phyloP scores from a whole-genome alignment of 2,888 invertebrate species.

The Graphium colonna region DNA sequence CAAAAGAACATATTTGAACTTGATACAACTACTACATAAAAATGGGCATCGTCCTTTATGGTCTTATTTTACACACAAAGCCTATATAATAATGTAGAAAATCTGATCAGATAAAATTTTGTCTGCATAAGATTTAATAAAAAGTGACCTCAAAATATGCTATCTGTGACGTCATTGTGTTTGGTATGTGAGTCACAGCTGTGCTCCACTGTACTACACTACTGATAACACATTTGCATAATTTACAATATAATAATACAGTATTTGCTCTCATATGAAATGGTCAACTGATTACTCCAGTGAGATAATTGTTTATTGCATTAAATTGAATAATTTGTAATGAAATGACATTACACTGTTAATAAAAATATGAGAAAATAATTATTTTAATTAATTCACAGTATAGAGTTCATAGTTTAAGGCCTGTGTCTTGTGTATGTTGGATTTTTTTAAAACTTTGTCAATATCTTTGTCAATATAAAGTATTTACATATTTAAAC shows the following conservation, averaged over 20 bases:
- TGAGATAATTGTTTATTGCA: conserved; percentile 12
- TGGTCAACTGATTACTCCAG: neutral
- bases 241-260: neutral
- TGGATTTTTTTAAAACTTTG: too few species aligned
- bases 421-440: too few species aligned
- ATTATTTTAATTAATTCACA: too few species aligned
- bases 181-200: conserved; percentile 21
- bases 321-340: neutral
- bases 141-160: conserved; percentile 19
- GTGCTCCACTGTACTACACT: conserved; percentile 19
- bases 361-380: neutral
- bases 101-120: too few species aligned
- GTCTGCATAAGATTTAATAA: neutral
- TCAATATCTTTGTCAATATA: too few species aligned
- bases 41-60: too few species aligned
- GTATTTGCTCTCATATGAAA: neutral
- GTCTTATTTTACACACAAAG: too few species aligned
- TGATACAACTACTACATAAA: too few species aligned
- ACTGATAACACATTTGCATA: conserved; percentile 23
- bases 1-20: too few species aligned
- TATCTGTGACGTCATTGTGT: conserved; percentile 10
- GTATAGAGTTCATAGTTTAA: too few species aligned
- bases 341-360: neutral
- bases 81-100: too few species aligned
- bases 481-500: too few species aligned